Base-by-base conservation (phyloP, 2,888 invertebrate species). In the Trileptium ribeirensis region DNA sequence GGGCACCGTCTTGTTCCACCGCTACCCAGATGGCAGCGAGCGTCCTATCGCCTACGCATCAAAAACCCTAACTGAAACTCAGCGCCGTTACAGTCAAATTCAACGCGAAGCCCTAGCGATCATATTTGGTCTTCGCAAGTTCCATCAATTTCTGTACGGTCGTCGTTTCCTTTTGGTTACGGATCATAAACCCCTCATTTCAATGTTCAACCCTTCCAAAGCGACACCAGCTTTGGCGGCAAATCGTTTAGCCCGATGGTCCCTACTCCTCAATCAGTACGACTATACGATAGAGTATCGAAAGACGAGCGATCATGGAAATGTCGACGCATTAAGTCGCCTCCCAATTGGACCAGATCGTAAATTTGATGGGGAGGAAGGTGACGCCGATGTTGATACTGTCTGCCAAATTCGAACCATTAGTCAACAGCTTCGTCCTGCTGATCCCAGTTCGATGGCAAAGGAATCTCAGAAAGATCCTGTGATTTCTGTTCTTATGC, bases 291-390 rank as follows among this genome's bases (percentile, higher is more conserved):
- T 51, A 2, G 79, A 67, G n/a, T 78, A 29, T 40, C 40, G 80
- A 36, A 79, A 79, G 29, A 80, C 79, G 15, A n/a, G 8, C 15
- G 79, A 79, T 29, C 81, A 83, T 34, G 82, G 39, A n/a, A 83
- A 83, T 51, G 84, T 83, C 34, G 83, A 84, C 74, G 81, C 80
- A 3, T 77, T 84, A 19, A 84, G 84, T 80, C 83, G 82, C 19
- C 67, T 85, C 19, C 78, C 78, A 78, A 37, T 40, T 2, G 67
- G 64, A n/a, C 31, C n/a, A 0, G 67, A 83, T 33, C 29, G 24
- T 82, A 8, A 38, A 24, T 83, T 74, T 34, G 82, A 81, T 74
- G 37, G 75, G 3, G 79, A 79, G 78, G 79, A 83, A 51, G 38
- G 29, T 15, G 82, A 84, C n/a, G 70, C 31, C 8, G 70, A 70